Evolutionary conservation across 2,797 vertebrate genomes (phyloP).

Genomic region (Acipenser ruthenus): DNA sequence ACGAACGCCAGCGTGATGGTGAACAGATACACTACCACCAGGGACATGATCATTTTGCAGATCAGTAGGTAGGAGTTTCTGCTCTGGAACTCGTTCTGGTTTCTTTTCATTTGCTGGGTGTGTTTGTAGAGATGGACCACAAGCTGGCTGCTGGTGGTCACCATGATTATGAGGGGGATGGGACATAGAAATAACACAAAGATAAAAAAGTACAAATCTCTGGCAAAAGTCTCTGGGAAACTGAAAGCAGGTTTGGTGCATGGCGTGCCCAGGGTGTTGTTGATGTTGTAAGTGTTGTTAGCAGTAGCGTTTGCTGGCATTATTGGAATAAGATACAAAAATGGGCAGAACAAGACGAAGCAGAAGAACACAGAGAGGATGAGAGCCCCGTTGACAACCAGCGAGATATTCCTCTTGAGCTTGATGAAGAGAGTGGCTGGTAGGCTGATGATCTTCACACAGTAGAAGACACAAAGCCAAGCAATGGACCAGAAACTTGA

Average conservation of each 20-base stretch:
- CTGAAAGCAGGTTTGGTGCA: neutral
- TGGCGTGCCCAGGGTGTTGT: neutral
- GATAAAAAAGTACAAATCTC: neutral
- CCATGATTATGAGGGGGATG: slow-evolving; percentile 29
- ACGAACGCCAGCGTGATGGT: slow-evolving; percentile 16
- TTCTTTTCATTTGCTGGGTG: slow-evolving; percentile 23
- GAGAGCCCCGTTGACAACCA: too few relatives aligned
- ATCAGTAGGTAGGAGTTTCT: slow-evolving; percentile 31
- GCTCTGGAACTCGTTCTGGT: slow-evolving; percentile 25
- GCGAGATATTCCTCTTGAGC: too few relatives aligned
- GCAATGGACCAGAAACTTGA: slow-evolving; percentile 36
- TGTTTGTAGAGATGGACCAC: slow-evolving; percentile 29
- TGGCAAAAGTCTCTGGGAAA: slow-evolving; percentile 13
- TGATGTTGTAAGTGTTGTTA: slow-evolving; percentile 7
- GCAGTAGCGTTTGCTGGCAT: too few relatives aligned
- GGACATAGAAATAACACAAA: slow-evolving; percentile 20
- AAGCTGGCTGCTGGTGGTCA: slow-evolving; percentile 26
- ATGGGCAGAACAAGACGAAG: too few relatives aligned
- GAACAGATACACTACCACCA: slow-evolving; percentile 29
- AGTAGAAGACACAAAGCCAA: too few relatives aligned
- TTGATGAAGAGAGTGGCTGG: too few relatives aligned
- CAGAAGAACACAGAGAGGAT: too few relatives aligned
- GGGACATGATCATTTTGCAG: slow-evolving; percentile 27
- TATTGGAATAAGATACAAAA: too few relatives aligned
- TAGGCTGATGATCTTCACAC: too few relatives aligned